Conservation (phyloP, 1,140 invertebrate genomes). For the Charaxes varanes region DNA sequence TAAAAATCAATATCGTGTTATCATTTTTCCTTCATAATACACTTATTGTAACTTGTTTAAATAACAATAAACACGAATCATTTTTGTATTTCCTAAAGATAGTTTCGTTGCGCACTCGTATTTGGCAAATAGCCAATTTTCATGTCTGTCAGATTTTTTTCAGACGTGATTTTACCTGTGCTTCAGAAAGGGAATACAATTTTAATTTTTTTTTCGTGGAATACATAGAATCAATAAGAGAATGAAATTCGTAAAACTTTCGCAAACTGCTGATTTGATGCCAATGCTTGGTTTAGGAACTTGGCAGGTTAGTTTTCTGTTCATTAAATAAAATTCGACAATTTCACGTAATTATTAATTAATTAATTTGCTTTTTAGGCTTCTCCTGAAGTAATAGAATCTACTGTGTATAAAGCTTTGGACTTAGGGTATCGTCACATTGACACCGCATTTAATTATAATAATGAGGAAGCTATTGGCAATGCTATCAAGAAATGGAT, state of each 20-base stretch:
- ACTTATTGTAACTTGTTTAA: background rate
- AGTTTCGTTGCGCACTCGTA: background rate
- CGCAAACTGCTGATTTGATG: constrained; percentile 76
- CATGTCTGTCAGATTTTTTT: constrained; percentile 34
- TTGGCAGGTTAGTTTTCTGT: constrained; percentile 84
- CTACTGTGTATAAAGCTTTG: constrained; percentile 78
- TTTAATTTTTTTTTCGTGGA: constrained; percentile 5
- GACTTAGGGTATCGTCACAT: constrained; percentile 85
- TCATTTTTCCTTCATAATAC: background rate
- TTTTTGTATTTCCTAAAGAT: background rate
- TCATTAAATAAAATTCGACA: no score
- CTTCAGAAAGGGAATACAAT: constrained; percentile 8
- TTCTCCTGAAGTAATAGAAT: constrained; percentile 81
- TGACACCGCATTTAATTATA: constrained; percentile 87
- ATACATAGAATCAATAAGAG: constrained; percentile 29
- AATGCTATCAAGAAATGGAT: constrained; percentile 84
- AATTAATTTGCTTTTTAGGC: constrained; percentile 69
- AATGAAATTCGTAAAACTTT: constrained; percentile 53
- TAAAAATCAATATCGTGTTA: constrained; percentile 45
- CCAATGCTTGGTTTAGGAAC: constrained; percentile 85
- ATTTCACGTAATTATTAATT: no score
- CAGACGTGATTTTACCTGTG: constrained; percentile 30
- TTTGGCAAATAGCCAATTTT: constrained; percentile 48
- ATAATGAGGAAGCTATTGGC: constrained; percentile 88
- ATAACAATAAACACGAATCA: background rate